Conservation (phyloP, 2,113 vertebrate species). For the Brachyistius frenatus region DNA sequence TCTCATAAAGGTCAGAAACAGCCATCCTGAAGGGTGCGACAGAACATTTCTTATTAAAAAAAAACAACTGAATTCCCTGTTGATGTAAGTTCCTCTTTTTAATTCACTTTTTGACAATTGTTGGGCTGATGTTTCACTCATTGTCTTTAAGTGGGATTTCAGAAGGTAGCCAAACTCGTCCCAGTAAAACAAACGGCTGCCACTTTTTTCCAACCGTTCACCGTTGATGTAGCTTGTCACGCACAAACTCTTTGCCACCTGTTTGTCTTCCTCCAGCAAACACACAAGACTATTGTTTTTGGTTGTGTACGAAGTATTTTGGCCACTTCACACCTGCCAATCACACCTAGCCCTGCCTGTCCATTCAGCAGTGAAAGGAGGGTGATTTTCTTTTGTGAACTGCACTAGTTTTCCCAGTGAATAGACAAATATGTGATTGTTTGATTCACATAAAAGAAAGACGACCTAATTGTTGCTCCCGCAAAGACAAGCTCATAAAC, state of each 20-base stretch:
- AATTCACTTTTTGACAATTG: too few relatives aligned
- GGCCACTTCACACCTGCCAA: slow-evolving; percentile 66
- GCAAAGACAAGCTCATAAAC: slow-evolving; percentile 34
- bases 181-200: background rate
- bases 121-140: too few relatives aligned
- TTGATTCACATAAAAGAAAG: slow-evolving; percentile 39
- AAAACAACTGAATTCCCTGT: too few relatives aligned
- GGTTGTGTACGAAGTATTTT: slow-evolving; percentile 43
- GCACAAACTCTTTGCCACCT: slow-evolving; percentile 44
- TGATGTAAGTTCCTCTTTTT: too few relatives aligned
- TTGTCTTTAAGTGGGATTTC: too few relatives aligned
- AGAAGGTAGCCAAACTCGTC: too few relatives aligned
- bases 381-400: slow-evolving; percentile 31
- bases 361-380: slow-evolving; percentile 33
- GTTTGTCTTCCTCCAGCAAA: slow-evolving; percentile 40
- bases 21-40: too few relatives aligned
- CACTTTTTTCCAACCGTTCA: background rate
- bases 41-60: too few relatives aligned
- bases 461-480: slow-evolving; percentile 30
- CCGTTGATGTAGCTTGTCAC: slow-evolving; percentile 7
- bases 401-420: slow-evolving; percentile 39
- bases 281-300: slow-evolving; percentile 66
- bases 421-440: slow-evolving; percentile 51
- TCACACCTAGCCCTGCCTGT: slow-evolving; percentile 37
- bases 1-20: too few relatives aligned